Evolutionary conservation across 2,888 invertebrate species (phyloP), one percentile per base, ranked within the genome.

Genomic region (Diplazon laetatorius): DNA sequence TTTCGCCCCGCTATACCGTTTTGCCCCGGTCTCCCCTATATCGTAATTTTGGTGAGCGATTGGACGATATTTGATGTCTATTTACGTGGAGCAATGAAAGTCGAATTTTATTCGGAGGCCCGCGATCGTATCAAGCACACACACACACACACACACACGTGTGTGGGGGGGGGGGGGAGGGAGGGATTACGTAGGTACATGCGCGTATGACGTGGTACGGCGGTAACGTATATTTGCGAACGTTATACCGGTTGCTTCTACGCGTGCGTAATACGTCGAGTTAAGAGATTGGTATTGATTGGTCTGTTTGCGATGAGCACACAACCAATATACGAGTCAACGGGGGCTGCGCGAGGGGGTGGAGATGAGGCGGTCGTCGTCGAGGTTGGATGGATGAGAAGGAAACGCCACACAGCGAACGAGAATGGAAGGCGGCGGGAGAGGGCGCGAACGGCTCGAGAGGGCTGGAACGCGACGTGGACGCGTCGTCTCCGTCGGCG

Each of bases 211-310:
- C n/a, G n/a, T n/a, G n/a, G n/a, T n/a, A n/a, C n/a, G n/a, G n/a
- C 65, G 9, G 52, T 69, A 48, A 71, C 55, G 60, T 68, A 22
- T 72, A 75, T 65, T 10, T 52, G 60, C 63, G 59, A 52, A 60
- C 46, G 74, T 73, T 74, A 66, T 70, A 76, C 60, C 75, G 70
- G 68, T 76, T 80, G 76, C 80, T 80, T 81, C 82, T 83, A 82
- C 82, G 80, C 79, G 82, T 80, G 78, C 82, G 80, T 83, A 82
- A 83, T 81, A 72, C 81, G 76, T 82, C 75, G 78, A 87, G 88
- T 87, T 88, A 87, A 89, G 88, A 89, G 88, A 89, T 89, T 87
- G 88, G 83, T 89, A 90, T 89, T 88, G 89, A 89, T 90, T 89
- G 89, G 88, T 87, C 84, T 89, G 89, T 89, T 89, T 89, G 89